Evolutionary conservation across 2,113 vertebrate species (phyloP).

Genomic region (Spheniscus mendiculus): DNA sequence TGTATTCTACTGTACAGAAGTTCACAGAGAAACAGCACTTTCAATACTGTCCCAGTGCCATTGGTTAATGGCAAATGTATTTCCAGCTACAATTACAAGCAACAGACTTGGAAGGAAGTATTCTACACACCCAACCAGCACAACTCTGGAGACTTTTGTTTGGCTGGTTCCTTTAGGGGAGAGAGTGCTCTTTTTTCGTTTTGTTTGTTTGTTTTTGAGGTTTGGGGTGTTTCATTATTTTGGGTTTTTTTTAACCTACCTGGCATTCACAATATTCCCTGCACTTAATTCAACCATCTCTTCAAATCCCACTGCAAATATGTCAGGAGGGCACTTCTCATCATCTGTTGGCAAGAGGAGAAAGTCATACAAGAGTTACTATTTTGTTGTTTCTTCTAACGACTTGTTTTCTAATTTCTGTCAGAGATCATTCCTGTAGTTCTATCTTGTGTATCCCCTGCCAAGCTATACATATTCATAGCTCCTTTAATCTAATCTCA

Average conservation of each 20-base stretch:
- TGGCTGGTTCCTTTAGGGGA: background rate
- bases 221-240: background rate
- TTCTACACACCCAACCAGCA: background rate
- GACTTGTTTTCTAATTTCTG: conserved; percentile 20
- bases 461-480: conserved; percentile 52
- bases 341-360: conserved; percentile 61
- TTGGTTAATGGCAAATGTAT: background rate
- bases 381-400: background rate
- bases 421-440: conserved; percentile 13
- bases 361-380: conserved; percentile 6
- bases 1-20: background rate
- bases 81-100: background rate
- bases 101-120: background rate
- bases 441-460: background rate
- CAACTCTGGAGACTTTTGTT: background rate
- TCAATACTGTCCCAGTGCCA: background rate
- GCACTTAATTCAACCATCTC: conserved; percentile 86
- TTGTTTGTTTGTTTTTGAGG: background rate
- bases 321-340: conserved; percentile 71
- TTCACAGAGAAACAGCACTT: background rate
- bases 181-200: background rate
- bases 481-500: conserved; percentile 43
- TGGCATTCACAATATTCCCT: conserved; percentile 84
- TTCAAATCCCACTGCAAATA: conserved; percentile 85
- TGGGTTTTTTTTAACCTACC: conserved; percentile 43